Evolutionary conservation across 2,797 vertebrate genomes (phyloP).

Genomic region (Muscicapa comitata): DNA sequence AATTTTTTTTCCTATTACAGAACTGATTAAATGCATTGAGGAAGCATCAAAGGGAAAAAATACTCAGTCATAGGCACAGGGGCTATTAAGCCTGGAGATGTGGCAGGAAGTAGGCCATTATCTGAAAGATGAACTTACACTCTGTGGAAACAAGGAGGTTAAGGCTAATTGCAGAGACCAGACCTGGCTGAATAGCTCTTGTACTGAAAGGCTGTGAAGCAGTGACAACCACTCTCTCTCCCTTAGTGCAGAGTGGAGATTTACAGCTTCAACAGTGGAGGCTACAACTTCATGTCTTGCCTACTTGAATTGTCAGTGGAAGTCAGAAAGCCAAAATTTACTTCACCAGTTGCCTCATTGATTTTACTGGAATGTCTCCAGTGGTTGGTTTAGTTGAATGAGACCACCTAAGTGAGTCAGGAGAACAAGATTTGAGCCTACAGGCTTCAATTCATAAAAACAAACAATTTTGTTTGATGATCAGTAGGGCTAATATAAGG

Average conservation of each 20-base stretch:
- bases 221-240: background rate
- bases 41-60: background rate
- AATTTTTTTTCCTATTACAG: background rate
- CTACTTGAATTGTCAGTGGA: background rate
- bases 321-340: background rate
- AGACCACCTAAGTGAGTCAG: background rate
- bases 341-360: background rate
- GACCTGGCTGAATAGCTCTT: background rate
- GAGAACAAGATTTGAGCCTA: background rate
- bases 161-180: background rate
- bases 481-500: background rate
- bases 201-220: background rate
- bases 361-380: background rate
- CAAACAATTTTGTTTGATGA: background rate
- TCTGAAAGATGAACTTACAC: background rate
- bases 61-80: fast-evolving
- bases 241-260: background rate
- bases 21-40: background rate
- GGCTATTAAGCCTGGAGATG: background rate
- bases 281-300: background rate
- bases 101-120: background rate
- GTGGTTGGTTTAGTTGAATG: background rate
- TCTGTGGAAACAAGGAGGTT: background rate
- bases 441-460: background rate
- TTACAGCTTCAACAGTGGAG: background rate